phyloP scores from a whole-genome alignment of 2,113 vertebrate species.

The Hippocampus guttulatus region DNA sequence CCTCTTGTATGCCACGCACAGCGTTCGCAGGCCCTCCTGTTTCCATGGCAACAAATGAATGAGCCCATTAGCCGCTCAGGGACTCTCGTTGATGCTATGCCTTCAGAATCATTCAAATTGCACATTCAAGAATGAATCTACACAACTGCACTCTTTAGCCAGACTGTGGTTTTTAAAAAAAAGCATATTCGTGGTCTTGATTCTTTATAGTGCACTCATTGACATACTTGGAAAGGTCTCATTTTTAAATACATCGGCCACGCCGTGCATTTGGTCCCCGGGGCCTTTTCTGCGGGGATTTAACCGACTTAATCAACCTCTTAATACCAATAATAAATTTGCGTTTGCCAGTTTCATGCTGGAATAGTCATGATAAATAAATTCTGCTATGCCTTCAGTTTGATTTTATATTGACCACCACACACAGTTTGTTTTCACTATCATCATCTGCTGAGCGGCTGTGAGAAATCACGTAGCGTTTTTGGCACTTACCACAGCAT shows the following conservation, averaged over 20 bases:
- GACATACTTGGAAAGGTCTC: too few relatives aligned
- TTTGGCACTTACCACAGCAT: slow-evolving; percentile 83
- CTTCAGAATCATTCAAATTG: neutral
- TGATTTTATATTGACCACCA: neutral
- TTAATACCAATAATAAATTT: too few relatives aligned
- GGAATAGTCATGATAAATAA: neutral
- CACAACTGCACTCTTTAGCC: neutral
- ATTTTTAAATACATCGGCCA: too few relatives aligned
- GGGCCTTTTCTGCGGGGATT: too few relatives aligned
- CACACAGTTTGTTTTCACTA: neutral
- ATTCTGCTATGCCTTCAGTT: neutral
- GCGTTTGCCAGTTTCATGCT: neutral
- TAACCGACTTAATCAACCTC: too few relatives aligned
- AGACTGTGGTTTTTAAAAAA: neutral
- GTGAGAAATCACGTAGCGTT: neutral
- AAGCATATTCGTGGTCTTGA: neutral
- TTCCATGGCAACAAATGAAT: neutral
- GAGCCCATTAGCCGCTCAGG: neutral
- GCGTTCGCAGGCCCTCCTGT: slow-evolving; percentile 79
- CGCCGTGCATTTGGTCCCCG: too few relatives aligned
- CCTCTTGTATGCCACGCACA: slow-evolving; percentile 89
- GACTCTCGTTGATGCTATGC: neutral
- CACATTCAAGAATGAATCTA: neutral
- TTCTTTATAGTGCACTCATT: too few relatives aligned
- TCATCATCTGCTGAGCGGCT: neutral